These are phyloP conservation scores for Drosophila pseudotakahashii DNA, from an alignment of 2,888 invertebrate genomes.

Conservation along the genomic window DNA sequence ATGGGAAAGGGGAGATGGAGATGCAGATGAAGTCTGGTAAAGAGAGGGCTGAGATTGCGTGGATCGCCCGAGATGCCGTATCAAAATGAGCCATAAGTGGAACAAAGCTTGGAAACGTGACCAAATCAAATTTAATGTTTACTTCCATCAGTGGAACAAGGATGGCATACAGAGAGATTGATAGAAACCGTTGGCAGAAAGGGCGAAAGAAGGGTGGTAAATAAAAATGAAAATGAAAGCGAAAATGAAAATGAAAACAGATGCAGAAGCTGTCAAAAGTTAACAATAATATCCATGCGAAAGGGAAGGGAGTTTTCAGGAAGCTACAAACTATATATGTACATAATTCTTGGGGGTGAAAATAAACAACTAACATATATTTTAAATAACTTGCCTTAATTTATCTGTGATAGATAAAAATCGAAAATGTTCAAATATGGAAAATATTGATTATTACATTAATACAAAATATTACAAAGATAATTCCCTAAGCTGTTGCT, in stretches of 20 bases:
- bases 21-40: not conserved
- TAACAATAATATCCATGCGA: slow-evolving; percentile 5
- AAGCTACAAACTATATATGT: not conserved
- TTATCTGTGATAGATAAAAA: too few relatives aligned
- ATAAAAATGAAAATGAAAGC: slow-evolving; percentile 15
- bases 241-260: slow-evolving; percentile 42
- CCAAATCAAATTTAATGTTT: slow-evolving; percentile 83
- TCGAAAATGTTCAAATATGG: not conserved
- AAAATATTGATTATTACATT: not conserved
- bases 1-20: not conserved
- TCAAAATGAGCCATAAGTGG: slow-evolving; percentile 83
- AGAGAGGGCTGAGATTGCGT: slow-evolving; percentile 65
- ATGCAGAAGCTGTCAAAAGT: slow-evolving; percentile 43
- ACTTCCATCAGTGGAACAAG: slow-evolving; percentile 39
- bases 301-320: slow-evolving; percentile 11
- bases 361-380: too few relatives aligned
- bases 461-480: too few relatives aligned
- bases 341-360: too few relatives aligned
- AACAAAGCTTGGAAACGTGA: slow-evolving; percentile 83
- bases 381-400: too few relatives aligned
- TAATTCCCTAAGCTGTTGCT: too few relatives aligned
- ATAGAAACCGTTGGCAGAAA: slow-evolving; percentile 24
- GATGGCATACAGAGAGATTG: slow-evolving; percentile 28
- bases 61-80: slow-evolving; percentile 31
- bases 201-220: not conserved